Evolutionary conservation across 2,113 vertebrate species (phyloP), one percentile per base, ranked within the genome.

Genomic region (Saimiri boliviensis): DNA sequence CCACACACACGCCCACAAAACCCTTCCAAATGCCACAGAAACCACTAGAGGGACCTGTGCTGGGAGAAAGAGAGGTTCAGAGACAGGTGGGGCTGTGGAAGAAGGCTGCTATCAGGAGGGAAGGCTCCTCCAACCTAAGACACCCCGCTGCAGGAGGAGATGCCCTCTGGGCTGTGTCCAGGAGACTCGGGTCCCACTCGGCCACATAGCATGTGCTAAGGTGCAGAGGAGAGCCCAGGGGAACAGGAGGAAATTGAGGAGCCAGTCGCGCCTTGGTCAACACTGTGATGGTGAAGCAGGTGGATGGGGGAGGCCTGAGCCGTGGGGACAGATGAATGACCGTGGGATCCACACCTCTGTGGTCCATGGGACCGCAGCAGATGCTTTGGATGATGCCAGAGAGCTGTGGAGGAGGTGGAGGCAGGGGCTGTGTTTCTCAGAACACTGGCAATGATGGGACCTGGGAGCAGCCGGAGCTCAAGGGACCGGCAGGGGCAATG

Each of bases 281-380:
- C 21, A 20, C 8, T 0, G 5, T 11, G 37, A 89, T 13, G 12
- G 21, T 1, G 1, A 19, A 19, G 52, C 25, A 23, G 30, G 49
- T 3, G 52, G n/a, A 37, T 7, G 10, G 23, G 80, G 45, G 63
- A 56, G n/a, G 54, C 56, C 32, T 10, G 54, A 47, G n/a, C 47
- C 3, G 0, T 1, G 71, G 60, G 45, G 40, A 70, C 37, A 37
- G 40, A 12, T 3, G 4, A 58, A 32, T 11, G 47, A 56, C 19
- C n/a, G 12, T 13, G 27, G 42, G 8, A 40, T 13, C 2, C 66
- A 11, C 10, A 32, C 23, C 10, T 30, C 74, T 2, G 0, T 12
- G 16, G 73, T 42, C 47, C 1, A 20, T 5, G n/a, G 19, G 10
- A 66, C 32, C 10, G 11, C 13, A 27, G 12, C 42, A 52, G 45